Evolutionary conservation across 2,797 vertebrate genomes (phyloP).

Genomic region (Sebastes oblongus): DNA sequence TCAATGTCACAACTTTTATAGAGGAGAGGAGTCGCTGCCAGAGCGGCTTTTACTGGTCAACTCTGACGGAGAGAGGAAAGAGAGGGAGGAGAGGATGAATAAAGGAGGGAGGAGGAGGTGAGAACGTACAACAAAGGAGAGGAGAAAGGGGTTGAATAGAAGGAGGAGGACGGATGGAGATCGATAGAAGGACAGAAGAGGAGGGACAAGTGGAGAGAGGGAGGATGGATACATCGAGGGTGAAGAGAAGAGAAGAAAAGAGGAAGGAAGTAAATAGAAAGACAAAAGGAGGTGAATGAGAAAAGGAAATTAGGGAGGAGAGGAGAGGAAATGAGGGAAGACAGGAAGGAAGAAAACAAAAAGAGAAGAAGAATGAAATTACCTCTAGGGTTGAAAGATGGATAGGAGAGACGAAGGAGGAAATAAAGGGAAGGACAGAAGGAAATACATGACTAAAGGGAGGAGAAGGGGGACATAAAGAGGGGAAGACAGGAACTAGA

Average conservation of each 20-base stretch:
- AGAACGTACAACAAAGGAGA: neutral
- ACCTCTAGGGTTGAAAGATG: neutral
- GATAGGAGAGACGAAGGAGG: neutral
- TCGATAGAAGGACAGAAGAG: neutral
- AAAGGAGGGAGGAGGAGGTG: neutral
- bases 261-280: neutral
- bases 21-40: conserved; percentile 28
- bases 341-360: neutral
- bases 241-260: neutral
- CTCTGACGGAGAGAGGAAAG: neutral
- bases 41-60: conserved; percentile 10
- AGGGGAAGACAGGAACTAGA: too few relatives aligned
- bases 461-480: too few relatives aligned
- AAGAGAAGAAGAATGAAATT: neutral
- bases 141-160: neutral
- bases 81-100: too few relatives aligned
- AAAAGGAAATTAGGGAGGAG: conserved; percentile 36
- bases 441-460: too few relatives aligned
- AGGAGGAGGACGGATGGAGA: neutral
- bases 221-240: neutral
- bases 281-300: neutral
- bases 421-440: neutral
- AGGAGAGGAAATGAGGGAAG: neutral
- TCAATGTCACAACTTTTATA: conserved; percentile 60
- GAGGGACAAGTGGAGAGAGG: neutral